Base-by-base conservation (phyloP, 2,888 invertebrate genomes). In the Margaritifera margaritifera region DNA sequence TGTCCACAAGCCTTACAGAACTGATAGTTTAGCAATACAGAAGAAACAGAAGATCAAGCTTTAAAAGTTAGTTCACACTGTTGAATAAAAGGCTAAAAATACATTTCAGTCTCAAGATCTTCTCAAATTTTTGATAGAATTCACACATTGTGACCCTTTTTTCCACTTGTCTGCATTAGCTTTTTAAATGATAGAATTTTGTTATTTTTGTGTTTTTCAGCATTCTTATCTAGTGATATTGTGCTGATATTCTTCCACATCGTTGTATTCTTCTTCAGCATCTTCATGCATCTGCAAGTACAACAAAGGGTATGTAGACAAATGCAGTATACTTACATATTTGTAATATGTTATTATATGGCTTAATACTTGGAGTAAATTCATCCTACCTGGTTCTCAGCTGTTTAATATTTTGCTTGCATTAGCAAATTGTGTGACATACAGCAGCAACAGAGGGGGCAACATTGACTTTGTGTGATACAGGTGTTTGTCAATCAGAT, bases 161-260 rank as follows among this genome's bases (percentile, higher is more conserved):
- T 50, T 20, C n/a, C n/a, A 50, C 50, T 42, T 3, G 2, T n/a
- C 60, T 18, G 18, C 22, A 3, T 24, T 25, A 59, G 22, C 27
- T 24, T 59, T 19, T 59, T 8, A 25, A 59, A 22, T 27, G 22
- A 25, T 8, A 22, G 15, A 59, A 50, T 62, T 8, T 42, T 63
- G 15, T 20, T 31, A 22, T 42, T 27, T 63, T 63, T 51, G 42
- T 42, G 42, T 58, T n/a, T 72, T 72, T 55, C 80, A 86, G 86
- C 87, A 51, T 89, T 88, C 75, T 69, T 88, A 64, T 84, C 86
- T 42, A 86, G 86, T 76, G 88, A 88, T 65, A 68, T 88, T 11
- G 84, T 89, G 22, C 75, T 86, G 74, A 74, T 84, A 24, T 75
- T 86, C 24, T 71, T 76, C 56, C 84, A 86, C 69, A 60, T 80